A percentile compares a stretch with the other conserved stretches of the same genome.
Evolutionary conservation across 2,888 invertebrate genomes (phyloP).

Genomic region (Orthosia gothica): DNA sequence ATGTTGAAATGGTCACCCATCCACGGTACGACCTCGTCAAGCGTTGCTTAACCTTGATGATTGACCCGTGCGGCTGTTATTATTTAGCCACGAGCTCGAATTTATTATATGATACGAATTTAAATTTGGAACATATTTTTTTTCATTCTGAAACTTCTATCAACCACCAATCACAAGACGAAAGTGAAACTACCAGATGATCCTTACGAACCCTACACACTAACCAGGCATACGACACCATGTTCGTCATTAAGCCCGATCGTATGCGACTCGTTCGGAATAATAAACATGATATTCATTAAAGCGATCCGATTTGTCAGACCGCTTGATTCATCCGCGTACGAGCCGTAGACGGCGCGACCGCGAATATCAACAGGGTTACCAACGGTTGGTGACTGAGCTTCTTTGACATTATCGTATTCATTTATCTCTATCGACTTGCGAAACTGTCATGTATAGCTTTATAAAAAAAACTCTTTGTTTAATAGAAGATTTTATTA

Average conservation of each 20-base stretch:
- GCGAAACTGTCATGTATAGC: no score
- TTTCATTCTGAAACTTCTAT: background rate
- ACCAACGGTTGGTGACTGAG: slow-evolving; percentile 47
- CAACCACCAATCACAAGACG: background rate
- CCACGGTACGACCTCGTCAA: no score
- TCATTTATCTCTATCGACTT: no score
- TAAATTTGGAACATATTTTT: background rate
- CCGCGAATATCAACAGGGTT: slow-evolving; percentile 67
- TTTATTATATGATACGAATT: slow-evolving; percentile 1
- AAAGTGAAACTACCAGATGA: slow-evolving; percentile 17
- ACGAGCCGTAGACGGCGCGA: slow-evolving; percentile 69
- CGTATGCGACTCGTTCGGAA: slow-evolving; percentile 64
- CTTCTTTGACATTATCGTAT: background rate
- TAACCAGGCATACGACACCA: slow-evolving; percentile 50
- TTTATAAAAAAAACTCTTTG: no score
- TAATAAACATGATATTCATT: slow-evolving; percentile 76
- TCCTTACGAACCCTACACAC: slow-evolving; percentile 9
- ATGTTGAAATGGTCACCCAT: no score
- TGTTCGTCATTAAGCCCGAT: slow-evolving; percentile 63
- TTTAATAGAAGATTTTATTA: no score
- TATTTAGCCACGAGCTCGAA: no score
- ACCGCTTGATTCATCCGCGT: slow-evolving; percentile 75
- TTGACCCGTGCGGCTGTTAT: no score
- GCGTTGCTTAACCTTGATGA: no score
- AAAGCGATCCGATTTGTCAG: slow-evolving; percentile 75